Percentiles rank a stretch among this genome's conserved stretches.
phyloP scores from a whole-genome alignment of 2,797 vertebrate species.

The Chaetophractus vellerosus region DNA sequence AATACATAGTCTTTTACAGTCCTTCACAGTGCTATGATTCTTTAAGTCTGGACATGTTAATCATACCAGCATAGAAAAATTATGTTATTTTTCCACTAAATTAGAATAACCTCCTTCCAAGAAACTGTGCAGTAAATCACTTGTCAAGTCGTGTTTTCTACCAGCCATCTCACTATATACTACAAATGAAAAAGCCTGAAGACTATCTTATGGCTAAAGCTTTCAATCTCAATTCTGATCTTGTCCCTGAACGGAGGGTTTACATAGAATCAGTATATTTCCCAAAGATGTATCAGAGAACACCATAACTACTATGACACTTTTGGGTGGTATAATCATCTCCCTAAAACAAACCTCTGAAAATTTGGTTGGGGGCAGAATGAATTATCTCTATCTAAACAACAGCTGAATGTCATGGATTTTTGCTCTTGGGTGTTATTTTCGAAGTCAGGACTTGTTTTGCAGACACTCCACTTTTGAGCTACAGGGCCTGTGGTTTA shows the following conservation, averaged over 20 bases:
- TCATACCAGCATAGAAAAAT: conserved; percentile 68
- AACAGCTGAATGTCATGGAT: conserved; percentile 67
- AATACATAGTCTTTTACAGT: background rate
- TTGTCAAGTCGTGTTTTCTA: conserved; percentile 86
- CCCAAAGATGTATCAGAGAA: conserved; percentile 81
- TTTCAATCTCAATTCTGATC: conserved; percentile 85
- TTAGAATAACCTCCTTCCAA: conserved; percentile 79
- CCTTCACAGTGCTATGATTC: background rate
- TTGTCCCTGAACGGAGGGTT: conserved; percentile 70
- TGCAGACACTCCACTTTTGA: conserved; percentile 67
- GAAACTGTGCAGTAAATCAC: conserved; percentile 66
- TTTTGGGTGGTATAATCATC: conserved; percentile 77
- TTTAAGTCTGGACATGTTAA: conserved; percentile 63
- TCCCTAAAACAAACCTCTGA: conserved; percentile 77
- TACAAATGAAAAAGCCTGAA: conserved; percentile 83
- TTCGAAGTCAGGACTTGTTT: conserved; percentile 69
- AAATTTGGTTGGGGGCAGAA: conserved; percentile 80
- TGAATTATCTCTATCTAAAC: conserved; percentile 61
- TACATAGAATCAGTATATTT: conserved; percentile 74
- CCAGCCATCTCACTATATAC: conserved; percentile 60
- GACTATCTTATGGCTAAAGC: conserved; percentile 84
- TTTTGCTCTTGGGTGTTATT: conserved; percentile 76
- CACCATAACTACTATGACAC: conserved; percentile 73
- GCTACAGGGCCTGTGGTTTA: conserved; percentile 64
- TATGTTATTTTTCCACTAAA: conserved; percentile 73